Percentiles rank a stretch among this genome's conserved stretches.
Evolutionary conservation across 23 tunicate genomes (phyloP).

Genomic region (Trididemnum miniatum): DNA sequence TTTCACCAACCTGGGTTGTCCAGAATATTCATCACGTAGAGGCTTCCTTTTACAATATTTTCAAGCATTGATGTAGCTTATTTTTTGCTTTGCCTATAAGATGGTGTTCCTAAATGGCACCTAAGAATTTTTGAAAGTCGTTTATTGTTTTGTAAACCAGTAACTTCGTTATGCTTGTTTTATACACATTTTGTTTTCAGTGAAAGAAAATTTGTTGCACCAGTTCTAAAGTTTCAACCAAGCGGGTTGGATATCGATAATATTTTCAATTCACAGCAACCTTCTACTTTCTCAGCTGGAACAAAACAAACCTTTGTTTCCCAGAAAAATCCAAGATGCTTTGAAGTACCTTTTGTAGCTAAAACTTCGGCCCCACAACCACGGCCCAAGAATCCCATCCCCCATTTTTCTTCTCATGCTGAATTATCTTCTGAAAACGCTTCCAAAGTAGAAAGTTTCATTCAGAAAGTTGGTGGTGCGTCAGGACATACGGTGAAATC

Average conservation of each 20-base stretch:
- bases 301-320: background rate
- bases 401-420: background rate
- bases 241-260: constrained; percentile 4
- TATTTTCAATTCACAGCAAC: constrained; percentile 11
- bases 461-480: background rate
- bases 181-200: no score
- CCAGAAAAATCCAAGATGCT: background rate
- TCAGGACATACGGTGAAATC: background rate
- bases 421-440: constrained; percentile 2
- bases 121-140: no score
- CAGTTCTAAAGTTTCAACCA: background rate
- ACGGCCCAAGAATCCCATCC: no score
- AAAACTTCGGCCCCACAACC: background rate
- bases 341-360: constrained; percentile 10
- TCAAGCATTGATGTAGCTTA: no score
- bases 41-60: no score
- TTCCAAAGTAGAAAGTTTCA: background rate
- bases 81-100: no score
- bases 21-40: no score
- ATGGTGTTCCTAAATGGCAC: no score
- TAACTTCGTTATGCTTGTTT: no score
- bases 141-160: no score
- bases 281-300: background rate
- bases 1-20: no score
- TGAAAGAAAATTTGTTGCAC: background rate